These are phyloP conservation scores for Apis mellifera DNA, from an alignment of 1,140 invertebrate species.

Conservation along the genomic window DNA sequence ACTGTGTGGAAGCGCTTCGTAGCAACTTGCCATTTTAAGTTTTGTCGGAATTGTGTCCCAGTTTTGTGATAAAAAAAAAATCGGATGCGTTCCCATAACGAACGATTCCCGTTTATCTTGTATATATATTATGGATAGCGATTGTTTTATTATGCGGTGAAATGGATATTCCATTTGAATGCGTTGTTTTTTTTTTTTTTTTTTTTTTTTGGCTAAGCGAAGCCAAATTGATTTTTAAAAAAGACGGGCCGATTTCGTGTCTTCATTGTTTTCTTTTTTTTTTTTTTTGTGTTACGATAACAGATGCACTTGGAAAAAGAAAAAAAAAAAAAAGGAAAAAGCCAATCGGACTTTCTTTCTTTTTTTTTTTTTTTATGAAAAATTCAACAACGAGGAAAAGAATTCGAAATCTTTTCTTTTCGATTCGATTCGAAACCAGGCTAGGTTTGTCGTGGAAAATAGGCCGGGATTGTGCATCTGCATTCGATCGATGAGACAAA, in stretches of 20 bases:
- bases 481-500: background rate
- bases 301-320: constrained; percentile 13
- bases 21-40: constrained; percentile 50
- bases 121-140: constrained; percentile 33
- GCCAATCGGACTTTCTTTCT: background rate
- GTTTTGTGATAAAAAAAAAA: constrained; percentile 43
- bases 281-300: background rate
- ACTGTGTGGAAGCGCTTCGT: constrained; percentile 33
- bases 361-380: background rate
- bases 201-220: background rate
- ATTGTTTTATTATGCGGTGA: constrained; percentile 19
- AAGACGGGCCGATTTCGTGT: constrained; percentile 2
- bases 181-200: no score
- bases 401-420: background rate
- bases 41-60: constrained; percentile 43
- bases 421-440: background rate
- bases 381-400: background rate
- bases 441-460: background rate
- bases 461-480: constrained; percentile 11
- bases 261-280: background rate
- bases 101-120: constrained; percentile 22
- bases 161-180: constrained; percentile 25
- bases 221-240: background rate
- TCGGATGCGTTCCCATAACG: constrained; percentile 3
- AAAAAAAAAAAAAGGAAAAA: no score